Percentiles rank a stretch among this genome's conserved stretches.
Evolutionary conservation across 1,140 invertebrate genomes (phyloP).

Genomic region (Pseudachorutes palmiensis): DNA sequence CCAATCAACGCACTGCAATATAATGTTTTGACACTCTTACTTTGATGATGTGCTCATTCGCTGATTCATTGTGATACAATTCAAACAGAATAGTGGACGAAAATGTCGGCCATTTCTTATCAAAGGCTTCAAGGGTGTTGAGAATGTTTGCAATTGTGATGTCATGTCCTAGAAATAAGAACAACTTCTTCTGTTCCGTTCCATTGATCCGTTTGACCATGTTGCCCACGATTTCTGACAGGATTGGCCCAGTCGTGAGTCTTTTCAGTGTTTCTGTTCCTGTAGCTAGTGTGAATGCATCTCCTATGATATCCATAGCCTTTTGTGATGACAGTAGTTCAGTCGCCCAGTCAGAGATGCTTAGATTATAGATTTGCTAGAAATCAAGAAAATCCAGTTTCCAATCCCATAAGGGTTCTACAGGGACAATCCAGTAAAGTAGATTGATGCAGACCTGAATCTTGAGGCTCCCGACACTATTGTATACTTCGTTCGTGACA

Average conservation of each 20-base stretch:
- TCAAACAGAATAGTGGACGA: neutral
- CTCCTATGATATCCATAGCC: neutral
- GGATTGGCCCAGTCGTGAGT: conserved; percentile 6
- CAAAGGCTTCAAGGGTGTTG: neutral
- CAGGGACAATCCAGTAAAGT: neutral
- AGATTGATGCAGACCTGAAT: neutral
- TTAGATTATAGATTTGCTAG: neutral
- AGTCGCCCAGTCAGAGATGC: neutral
- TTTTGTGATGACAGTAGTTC: neutral
- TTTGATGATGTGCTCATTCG: neutral
- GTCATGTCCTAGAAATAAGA: conserved; percentile 15
- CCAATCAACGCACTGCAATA: too few species aligned
- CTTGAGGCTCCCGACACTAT: neutral
- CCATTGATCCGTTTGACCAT: neutral
- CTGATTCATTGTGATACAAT: neutral
- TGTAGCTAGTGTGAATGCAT: neutral
- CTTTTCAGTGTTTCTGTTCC: neutral
- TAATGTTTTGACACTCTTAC: neutral
- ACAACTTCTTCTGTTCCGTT: neutral
- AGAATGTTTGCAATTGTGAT: conserved; percentile 8
- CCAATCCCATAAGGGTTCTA: neutral
- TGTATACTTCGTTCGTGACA: neutral
- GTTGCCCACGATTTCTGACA: neutral
- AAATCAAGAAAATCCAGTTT: neutral
- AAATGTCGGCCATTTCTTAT: neutral